These are phyloP conservation scores for Drosophila yakuba DNA, from an alignment of 1,140 invertebrate genomes.

Conservation along the genomic window DNA sequence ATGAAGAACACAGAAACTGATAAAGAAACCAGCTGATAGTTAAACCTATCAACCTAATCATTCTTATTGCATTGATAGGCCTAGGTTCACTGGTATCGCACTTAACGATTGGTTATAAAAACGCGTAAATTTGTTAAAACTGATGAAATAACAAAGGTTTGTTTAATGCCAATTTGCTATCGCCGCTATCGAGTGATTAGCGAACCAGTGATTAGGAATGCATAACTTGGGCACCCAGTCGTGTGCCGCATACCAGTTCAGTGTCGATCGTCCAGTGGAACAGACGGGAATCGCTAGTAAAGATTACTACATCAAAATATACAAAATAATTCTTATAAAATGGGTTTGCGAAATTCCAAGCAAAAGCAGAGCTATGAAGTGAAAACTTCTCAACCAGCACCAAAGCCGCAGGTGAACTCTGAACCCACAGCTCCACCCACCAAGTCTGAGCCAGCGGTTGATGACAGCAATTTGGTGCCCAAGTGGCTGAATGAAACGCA, in stretches of 20 bases:
- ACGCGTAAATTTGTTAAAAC: neutral
- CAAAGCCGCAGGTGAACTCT: neutral
- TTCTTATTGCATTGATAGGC: neutral
- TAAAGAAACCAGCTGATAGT: neutral
- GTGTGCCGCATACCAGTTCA: constrained; percentile 23
- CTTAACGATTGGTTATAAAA: neutral
- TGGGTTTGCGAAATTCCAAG: constrained; percentile 34
- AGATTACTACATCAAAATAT: too few relatives aligned
- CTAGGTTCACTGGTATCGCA: constrained; percentile 3
- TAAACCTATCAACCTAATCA: neutral
- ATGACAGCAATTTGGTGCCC: constrained; percentile 43
- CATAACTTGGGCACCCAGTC: constrained; percentile 5
- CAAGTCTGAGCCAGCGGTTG: constrained; percentile 1
- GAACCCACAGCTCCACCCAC: neutral
- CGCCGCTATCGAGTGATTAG: neutral
- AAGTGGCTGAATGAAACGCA: constrained; percentile 85
- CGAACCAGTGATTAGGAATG: constrained; percentile 9
- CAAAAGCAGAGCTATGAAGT: constrained; percentile 10
- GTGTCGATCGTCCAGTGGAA: constrained; percentile 7
- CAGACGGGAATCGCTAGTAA: neutral
- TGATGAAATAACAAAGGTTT: constrained; percentile 14
- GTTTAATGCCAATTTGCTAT: neutral
- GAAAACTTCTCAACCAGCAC: neutral
- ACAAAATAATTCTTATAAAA: constrained; percentile 9
- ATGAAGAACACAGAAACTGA: neutral